Conservation (phyloP, 1,140 invertebrate genomes). For the Nylanderia fulva region DNA sequence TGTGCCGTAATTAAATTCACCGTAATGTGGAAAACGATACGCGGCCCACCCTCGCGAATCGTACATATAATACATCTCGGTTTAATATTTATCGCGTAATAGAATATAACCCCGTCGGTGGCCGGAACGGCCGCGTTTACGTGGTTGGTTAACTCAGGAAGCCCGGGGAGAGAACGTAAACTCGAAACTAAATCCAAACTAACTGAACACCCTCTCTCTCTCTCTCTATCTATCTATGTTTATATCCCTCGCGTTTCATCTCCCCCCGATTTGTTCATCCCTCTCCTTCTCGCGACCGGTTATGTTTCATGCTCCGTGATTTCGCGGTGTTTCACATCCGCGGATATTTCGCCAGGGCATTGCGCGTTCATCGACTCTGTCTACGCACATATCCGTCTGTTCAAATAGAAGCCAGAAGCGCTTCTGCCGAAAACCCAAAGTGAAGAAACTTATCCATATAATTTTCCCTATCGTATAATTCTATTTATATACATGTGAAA, state of each 20-base stretch:
- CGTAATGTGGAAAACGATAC: slow-evolving; percentile 54
- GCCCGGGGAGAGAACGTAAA: slow-evolving; percentile 77
- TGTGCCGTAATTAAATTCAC: slow-evolving; percentile 69
- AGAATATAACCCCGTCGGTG: slow-evolving; percentile 77
- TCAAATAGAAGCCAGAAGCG: not conserved
- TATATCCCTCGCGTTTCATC: slow-evolving; percentile 44
- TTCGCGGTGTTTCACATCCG: slow-evolving; percentile 64
- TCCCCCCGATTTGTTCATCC: not conserved
- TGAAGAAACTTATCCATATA: not conserved
- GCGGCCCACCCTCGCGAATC: not conserved
- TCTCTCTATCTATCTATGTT: slow-evolving; percentile 59
- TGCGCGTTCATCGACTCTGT: slow-evolving; percentile 31
- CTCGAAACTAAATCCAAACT: slow-evolving; percentile 81
- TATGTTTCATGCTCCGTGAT: slow-evolving; percentile 68
- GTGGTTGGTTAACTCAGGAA: slow-evolving; percentile 81
- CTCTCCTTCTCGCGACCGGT: slow-evolving; percentile 30
- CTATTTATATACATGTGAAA: not conserved
- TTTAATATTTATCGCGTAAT: slow-evolving; percentile 82
- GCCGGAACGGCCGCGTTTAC: slow-evolving; percentile 76
- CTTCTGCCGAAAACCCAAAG: not conserved
- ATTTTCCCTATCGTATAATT: not conserved
- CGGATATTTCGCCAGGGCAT: slow-evolving; percentile 29
- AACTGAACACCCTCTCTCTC: slow-evolving; percentile 67
- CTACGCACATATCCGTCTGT: not conserved
- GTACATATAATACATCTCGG: slow-evolving; percentile 58